phyloP scores from a whole-genome alignment of 2,888 invertebrate species.

The Camptogramma bilineatum region DNA sequence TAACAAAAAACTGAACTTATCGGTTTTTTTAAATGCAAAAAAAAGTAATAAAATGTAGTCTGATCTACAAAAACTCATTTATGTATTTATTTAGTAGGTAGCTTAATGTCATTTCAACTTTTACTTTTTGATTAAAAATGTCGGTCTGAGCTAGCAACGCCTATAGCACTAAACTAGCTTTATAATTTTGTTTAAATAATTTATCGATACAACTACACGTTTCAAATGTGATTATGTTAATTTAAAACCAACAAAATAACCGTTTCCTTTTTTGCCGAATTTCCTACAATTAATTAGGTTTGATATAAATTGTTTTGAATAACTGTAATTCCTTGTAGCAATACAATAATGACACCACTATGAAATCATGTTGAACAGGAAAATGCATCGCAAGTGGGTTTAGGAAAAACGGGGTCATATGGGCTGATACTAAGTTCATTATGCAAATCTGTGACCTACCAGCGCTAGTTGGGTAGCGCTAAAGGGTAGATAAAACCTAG shows the following conservation, averaged over 20 bases:
- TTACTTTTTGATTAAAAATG: background rate
- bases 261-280: background rate
- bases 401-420: slow-evolving; percentile 68
- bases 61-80: too few relatives aligned
- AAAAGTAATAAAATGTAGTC: too few relatives aligned
- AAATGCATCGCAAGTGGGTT: slow-evolving; percentile 46
- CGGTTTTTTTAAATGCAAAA: too few relatives aligned
- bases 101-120: background rate
- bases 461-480: slow-evolving; percentile 46
- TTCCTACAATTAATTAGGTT: background rate
- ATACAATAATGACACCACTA: slow-evolving; percentile 19
- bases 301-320: background rate
- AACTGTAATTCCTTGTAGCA: slow-evolving; percentile 3
- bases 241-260: background rate
- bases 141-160: background rate
- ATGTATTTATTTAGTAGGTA: too few relatives aligned
- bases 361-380: slow-evolving; percentile 48
- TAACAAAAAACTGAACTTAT: too few relatives aligned
- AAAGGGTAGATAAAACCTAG: background rate
- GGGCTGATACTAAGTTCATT: slow-evolving; percentile 70
- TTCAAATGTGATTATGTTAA: background rate
- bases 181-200: background rate
- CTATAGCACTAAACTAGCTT: background rate
- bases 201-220: background rate
- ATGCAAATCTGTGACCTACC: slow-evolving; percentile 71